Base-by-base conservation (phyloP, 2,113 vertebrate species). In the Stegastes partitus region DNA sequence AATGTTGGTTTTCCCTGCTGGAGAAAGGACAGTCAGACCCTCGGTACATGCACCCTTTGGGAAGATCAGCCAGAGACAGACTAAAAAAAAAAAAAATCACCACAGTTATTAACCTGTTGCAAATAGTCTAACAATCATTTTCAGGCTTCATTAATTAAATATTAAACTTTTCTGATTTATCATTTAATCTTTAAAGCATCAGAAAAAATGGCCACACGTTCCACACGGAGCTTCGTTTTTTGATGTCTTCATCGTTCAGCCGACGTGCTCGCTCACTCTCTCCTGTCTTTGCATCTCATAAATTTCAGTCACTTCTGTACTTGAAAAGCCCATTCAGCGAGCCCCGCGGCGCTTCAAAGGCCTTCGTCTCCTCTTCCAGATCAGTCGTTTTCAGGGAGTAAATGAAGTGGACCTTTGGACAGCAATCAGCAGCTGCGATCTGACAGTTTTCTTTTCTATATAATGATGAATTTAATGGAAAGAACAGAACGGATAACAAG, bases 321-420 rank as follows among this genome's bases (percentile, higher is more conserved):
- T 85, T 88, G 58, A 87, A 85, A 88, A 55, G 39, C 12, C 50
- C 25, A 16, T 74, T 81, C 64, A 66, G 39, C 42, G 65, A 77
- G 31, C 12, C 56, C 31, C 5, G 51, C 26, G 65, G 58, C 6
- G 34, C 68, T 79, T 87, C 68, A 83, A 85, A 88, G 74, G 66
- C 64, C 65, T 59, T 66, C 64, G 42, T 64, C 68, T 76, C 28
- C 56, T 54, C 58, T 64, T 53, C 11, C 54, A 64, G 28, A 75
- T 80, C 49, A 67, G 54, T 61, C 64, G 53, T 50, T 77, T 76
- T 73, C 53, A 54, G 63, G 75, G 61, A 72, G 63, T 62, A 78
- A 78, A 81, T 59, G 51, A 79, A 75, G 45, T 69, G 78, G 68
- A 77, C 68, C 45, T 74, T 57, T 72, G 63, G 79, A 83, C 75